These are phyloP conservation scores for Acrocephalus kingi DNA, from an alignment of 2,113 vertebrate genomes.

Conservation along the genomic window DNA sequence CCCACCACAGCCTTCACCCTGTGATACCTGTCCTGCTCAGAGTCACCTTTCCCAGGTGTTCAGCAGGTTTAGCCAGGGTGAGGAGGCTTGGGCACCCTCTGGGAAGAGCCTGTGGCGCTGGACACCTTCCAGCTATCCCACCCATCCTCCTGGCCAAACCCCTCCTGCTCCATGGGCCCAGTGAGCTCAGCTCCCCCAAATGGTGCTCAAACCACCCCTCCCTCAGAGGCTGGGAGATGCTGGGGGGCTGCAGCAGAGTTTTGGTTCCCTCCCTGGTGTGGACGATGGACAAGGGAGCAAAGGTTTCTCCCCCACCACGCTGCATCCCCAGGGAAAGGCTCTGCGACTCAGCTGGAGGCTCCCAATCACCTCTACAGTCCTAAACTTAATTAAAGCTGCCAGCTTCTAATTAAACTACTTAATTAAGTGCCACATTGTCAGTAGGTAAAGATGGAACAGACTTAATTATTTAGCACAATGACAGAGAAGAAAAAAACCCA, in stretches of 20 bases:
- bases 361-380: constrained; percentile 31
- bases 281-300: fast-evolving
- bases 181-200: neutral
- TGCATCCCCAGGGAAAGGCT: neutral
- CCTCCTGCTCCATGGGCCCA: neutral
- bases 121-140: neutral
- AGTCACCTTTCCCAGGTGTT: neutral
- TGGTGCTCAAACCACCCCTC: neutral
- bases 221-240: fast-evolving
- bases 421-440: constrained; percentile 66
- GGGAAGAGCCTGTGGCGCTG: neutral
- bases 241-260: fast-evolving
- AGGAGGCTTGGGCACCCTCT: neutral
- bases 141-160: neutral
- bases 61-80: neutral
- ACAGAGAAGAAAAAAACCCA: constrained; percentile 24
- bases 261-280: neutral
- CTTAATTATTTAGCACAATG: constrained; percentile 58
- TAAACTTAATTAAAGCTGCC: constrained; percentile 73
- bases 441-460: constrained; percentile 57
- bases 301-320: neutral
- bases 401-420: constrained; percentile 74
- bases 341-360: neutral
- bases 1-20: neutral
- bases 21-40: neutral